Evolutionary conservation across 2,797 vertebrate species (phyloP).

Genomic region (Chloroceryle inda): DNA sequence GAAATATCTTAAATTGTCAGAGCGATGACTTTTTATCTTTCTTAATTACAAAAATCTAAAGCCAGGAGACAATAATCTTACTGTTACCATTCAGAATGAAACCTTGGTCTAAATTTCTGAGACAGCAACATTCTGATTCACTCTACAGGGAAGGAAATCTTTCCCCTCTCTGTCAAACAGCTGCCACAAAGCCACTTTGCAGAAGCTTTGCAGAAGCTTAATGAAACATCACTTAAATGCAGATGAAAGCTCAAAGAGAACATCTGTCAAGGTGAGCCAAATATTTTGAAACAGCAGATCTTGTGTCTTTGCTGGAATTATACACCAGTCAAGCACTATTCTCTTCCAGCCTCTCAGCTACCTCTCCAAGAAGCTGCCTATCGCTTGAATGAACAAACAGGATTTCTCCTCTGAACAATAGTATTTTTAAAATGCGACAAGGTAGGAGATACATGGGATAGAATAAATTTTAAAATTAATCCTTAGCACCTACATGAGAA

Average conservation of each 20-base stretch:
- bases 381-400: neutral
- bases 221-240: neutral
- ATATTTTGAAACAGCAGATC: neutral
- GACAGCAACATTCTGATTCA: neutral
- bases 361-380: neutral
- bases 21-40: neutral
- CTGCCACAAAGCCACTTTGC: neutral
- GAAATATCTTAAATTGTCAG: neutral
- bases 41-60: neutral
- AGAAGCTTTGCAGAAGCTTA: neutral
- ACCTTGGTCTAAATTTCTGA: neutral
- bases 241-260: neutral
- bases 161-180: neutral
- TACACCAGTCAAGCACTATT: neutral
- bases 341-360: neutral
- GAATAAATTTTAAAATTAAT: neutral
- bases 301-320: neutral
- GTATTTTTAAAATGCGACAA: neutral
- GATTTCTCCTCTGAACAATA: neutral
- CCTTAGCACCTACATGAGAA: neutral
- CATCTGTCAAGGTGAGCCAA: fast-evolving
- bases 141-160: neutral
- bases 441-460: neutral
- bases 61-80: neutral
- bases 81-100: neutral